Evolutionary conservation across 2,888 invertebrate genomes (phyloP), one percentile per base, ranked within the genome.

Genomic region (Drosophila mettleri): DNA sequence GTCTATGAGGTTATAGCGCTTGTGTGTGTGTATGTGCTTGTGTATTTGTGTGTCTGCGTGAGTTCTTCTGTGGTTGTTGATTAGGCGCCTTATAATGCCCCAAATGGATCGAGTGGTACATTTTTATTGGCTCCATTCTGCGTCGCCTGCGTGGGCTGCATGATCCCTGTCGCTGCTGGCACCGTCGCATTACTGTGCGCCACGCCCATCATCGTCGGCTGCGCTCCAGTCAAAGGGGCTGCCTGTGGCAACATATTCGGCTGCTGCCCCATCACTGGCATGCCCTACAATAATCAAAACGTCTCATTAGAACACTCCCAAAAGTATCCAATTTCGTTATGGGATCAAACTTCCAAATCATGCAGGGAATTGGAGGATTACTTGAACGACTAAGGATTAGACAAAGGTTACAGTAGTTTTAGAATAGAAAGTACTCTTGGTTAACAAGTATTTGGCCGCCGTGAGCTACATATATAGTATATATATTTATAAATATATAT

Each of bases 71-170:
- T 38, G 27, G 18, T 8, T 54, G 59, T 45, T 53, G 22, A 22
- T 46, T 22, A 66, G 59, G 49, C 54, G 71, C 73, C 84, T 92
- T 92, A 92, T 91, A 92, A 91, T 86, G 93, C 93, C 86, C 93
- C 93, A 88, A 93, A 93, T 69, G 93, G 93, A 92, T 93, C 93
- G 72, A 93, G 90, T 83, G 93, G 93, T 70, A 93, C 92, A 86
- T 91, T 93, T 89, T 93, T 93, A 90, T 92, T 90, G 89, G 79
- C 79, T 46, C 90, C 91, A 74, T 89, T 90, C 69, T 88, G 89
- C 69, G 89, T 87, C 65, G 88, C 73, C 62, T 78, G 72, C 76
- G 82, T 89, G 24, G 84, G 88, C 64, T 90, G 91, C 89, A 90
- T 90, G 69, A 91, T 86, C 45, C 86, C 85, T 60, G 82, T 69